These are phyloP conservation scores for Pycnomerus fuliginosus DNA, from an alignment of 2,888 invertebrate species.

Conservation along the genomic window DNA sequence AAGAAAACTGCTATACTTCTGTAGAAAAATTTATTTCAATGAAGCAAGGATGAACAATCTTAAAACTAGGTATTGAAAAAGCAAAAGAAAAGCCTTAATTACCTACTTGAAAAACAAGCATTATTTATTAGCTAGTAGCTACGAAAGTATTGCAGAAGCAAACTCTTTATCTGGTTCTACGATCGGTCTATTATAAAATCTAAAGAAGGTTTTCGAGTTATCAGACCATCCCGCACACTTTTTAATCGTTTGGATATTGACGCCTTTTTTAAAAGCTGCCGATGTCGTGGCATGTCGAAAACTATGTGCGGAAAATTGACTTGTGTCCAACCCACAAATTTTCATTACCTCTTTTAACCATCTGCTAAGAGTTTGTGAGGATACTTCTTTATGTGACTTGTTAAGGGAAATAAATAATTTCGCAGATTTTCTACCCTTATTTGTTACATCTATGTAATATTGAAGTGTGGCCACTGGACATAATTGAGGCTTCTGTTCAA, in stretches of 20 bases:
- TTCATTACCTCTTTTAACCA: slow-evolving; percentile 26
- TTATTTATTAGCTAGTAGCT: too few species aligned
- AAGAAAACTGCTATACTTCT: too few species aligned
- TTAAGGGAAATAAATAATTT: slow-evolving; percentile 4
- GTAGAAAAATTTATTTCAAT: too few species aligned
- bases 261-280: slow-evolving; percentile 7
- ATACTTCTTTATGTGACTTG: slow-evolving; percentile 6
- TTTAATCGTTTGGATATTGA: slow-evolving; percentile 9
- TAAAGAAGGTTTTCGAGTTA: slow-evolving; percentile 8
- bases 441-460: background rate
- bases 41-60: too few species aligned
- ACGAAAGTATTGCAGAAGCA: too few species aligned
- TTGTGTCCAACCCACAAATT: slow-evolving; percentile 23
- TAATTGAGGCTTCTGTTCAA: background rate
- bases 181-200: slow-evolving; percentile 20
- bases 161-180: too few species aligned
- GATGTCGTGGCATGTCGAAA: slow-evolving; percentile 22
- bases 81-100: too few species aligned
- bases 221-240: slow-evolving; percentile 18
- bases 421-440: background rate
- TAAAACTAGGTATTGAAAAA: too few species aligned
- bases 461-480: background rate
- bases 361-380: slow-evolving; percentile 25
- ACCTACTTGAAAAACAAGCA: too few species aligned
- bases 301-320: slow-evolving; percentile 12